Conservation (phyloP, 2,888 invertebrate genomes). For the Drosophila hawaiiensis region DNA sequence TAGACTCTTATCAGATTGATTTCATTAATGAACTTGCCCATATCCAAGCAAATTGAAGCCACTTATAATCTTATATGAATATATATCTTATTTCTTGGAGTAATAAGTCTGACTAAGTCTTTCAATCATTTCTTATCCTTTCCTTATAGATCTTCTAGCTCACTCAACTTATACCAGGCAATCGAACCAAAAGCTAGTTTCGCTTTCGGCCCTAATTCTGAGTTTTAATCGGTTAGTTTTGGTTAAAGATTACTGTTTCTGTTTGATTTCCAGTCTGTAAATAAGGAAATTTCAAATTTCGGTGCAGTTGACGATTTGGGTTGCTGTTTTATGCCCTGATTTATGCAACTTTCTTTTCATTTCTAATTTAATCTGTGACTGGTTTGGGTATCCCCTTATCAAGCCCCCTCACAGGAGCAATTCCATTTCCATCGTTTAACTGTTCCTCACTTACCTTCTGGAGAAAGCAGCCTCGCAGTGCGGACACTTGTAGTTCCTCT, state of each 20-base stretch:
- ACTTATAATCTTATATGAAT: background rate
- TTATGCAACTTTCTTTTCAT: background rate
- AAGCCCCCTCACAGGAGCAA: background rate
- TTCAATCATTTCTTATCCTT: background rate
- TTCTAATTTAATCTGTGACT: background rate
- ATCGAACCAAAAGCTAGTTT: no score
- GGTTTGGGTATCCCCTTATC: background rate
- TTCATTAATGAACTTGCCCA: background rate
- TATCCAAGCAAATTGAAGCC: background rate
- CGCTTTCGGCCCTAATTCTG: no score
- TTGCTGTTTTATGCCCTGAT: background rate
- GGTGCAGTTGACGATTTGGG: background rate
- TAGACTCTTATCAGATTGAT: background rate
- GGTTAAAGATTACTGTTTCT: no score
- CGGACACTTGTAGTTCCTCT: slow-evolving; percentile 95
- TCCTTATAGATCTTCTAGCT: background rate
- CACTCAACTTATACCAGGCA: no score
- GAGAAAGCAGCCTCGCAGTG: slow-evolving; percentile 97
- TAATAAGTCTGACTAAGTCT: background rate
- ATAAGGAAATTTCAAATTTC: background rate
- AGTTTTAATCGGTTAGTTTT: background rate
- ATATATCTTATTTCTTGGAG: background rate
- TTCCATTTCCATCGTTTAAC: background rate
- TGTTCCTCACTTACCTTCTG: slow-evolving; percentile 89
- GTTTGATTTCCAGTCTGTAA: background rate